Evolutionary conservation across 37 sponge, comb jelly and placozoan species (phyloP).

Genomic region (Crambe crambe): DNA sequence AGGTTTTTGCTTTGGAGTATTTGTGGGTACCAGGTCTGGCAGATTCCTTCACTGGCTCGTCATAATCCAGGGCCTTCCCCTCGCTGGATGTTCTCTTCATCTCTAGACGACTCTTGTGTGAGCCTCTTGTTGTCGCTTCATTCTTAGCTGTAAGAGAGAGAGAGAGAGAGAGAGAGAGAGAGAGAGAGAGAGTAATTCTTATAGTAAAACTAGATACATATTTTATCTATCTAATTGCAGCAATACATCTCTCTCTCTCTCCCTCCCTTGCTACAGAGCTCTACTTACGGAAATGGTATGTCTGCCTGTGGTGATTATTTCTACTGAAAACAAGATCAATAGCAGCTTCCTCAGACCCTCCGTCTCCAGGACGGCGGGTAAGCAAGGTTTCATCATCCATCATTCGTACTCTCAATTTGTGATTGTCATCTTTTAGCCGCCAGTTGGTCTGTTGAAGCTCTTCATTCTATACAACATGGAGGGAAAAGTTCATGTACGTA

Average conservation of each 20-base stretch:
- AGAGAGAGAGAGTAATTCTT: background rate
- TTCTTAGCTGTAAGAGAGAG: background rate
- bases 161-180: background rate
- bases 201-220: too few relatives aligned
- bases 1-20: slow-evolving; percentile 37
- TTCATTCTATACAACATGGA: slow-evolving; percentile 10
- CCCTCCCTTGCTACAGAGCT: too few relatives aligned
- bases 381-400: slow-evolving; percentile 24
- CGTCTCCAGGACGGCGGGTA: slow-evolving; percentile 42
- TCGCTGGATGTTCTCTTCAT: slow-evolving; percentile 57
- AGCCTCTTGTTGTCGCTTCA: background rate
- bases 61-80: slow-evolving; percentile 22
- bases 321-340: slow-evolving; percentile 13
- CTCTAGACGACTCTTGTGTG: slow-evolving; percentile 1
- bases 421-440: slow-evolving; percentile 37
- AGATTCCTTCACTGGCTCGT: slow-evolving; percentile 17
- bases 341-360: slow-evolving; percentile 19
- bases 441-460: slow-evolving; percentile 32
- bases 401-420: slow-evolving; percentile 17
- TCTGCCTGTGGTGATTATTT: slow-evolving; percentile 15
- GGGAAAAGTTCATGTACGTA: background rate
- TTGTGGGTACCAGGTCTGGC: background rate
- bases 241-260: background rate
- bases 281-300: slow-evolving; percentile 13
- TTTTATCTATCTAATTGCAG: background rate